phyloP scores from a whole-genome alignment of 2,797 vertebrate genomes.

The Salmo trutta region DNA sequence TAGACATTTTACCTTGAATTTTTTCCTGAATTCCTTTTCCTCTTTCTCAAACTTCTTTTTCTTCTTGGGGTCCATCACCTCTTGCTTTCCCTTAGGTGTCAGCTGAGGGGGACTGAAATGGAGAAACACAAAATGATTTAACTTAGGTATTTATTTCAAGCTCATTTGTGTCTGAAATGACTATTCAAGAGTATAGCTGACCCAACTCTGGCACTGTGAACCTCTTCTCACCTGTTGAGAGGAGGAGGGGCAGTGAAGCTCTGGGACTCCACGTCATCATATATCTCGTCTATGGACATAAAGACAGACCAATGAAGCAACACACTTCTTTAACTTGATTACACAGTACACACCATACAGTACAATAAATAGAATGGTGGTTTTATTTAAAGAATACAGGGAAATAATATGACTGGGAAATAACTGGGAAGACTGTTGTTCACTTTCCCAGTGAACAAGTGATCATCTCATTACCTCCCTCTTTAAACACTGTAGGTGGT shows the following conservation, averaged over 20 bases:
- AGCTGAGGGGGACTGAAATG: slow-evolving; percentile 17
- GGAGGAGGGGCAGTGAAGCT: slow-evolving; percentile 59
- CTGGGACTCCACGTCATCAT: slow-evolving; percentile 71
- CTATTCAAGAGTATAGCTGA: not conserved
- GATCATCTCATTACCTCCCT: slow-evolving; percentile 13
- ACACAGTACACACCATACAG: not conserved
- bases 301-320: slow-evolving; percentile 3
- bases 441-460: not conserved
- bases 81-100: slow-evolving; percentile 31
- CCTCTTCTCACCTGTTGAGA: slow-evolving; percentile 37
- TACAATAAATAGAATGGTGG: not conserved
- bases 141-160: not conserved
- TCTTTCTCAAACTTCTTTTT: slow-evolving; percentile 77
- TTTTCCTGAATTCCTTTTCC: slow-evolving; percentile 79
- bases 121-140: not conserved
- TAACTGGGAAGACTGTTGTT: too few relatives aligned
- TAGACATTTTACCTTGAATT: slow-evolving; percentile 69
- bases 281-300: slow-evolving; percentile 57
- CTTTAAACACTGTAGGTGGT: slow-evolving; percentile 1
- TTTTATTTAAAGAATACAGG: not conserved
- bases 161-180: not conserved
- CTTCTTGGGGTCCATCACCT: slow-evolving; percentile 71
- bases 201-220: not conserved
- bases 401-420: too few relatives aligned
- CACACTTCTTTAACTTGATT: not conserved